phyloP scores from a whole-genome alignment of 2,888 invertebrate species.

The Meiosimyza decipiens region DNA sequence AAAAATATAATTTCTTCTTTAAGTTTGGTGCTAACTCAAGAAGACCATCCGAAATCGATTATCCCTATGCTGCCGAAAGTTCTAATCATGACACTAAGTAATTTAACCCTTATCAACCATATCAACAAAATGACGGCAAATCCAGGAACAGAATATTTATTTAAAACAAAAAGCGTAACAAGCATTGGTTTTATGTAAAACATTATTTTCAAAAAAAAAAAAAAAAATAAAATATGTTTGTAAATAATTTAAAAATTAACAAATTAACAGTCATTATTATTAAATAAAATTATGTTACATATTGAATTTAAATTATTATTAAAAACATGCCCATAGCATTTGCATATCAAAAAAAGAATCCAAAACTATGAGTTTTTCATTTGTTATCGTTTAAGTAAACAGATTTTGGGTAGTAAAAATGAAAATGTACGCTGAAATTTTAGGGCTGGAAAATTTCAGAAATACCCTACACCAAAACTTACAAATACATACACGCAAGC shows the following conservation, averaged over 20 bases:
- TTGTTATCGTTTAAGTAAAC: too few relatives aligned
- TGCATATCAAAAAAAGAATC: too few relatives aligned
- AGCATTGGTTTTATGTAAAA: neutral
- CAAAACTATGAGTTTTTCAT: too few relatives aligned
- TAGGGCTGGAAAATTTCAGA: constrained; percentile 62
- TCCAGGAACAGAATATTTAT: constrained; percentile 2
- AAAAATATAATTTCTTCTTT: constrained; percentile 35
- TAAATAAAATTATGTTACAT: too few relatives aligned
- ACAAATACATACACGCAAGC: neutral
- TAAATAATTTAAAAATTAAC: neutral
- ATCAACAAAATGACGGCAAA: constrained; percentile 47
- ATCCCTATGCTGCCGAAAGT: constrained; percentile 56
- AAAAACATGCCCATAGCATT: too few relatives aligned
- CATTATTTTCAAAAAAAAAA: neutral
- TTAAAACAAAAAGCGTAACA: neutral
- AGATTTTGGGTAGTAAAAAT: too few relatives aligned
- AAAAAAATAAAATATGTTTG: neutral
- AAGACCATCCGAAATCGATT: constrained; percentile 58
- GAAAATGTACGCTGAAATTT: constrained; percentile 52
- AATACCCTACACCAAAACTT: constrained; percentile 33
- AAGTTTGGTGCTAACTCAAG: constrained; percentile 57
- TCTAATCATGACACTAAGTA: constrained; percentile 52
- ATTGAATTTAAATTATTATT: too few relatives aligned
- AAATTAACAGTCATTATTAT: neutral
- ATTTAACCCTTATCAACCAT: neutral